Conservation (phyloP, 2,888 invertebrate genomes). For the Lithophane semibrunnea region DNA sequence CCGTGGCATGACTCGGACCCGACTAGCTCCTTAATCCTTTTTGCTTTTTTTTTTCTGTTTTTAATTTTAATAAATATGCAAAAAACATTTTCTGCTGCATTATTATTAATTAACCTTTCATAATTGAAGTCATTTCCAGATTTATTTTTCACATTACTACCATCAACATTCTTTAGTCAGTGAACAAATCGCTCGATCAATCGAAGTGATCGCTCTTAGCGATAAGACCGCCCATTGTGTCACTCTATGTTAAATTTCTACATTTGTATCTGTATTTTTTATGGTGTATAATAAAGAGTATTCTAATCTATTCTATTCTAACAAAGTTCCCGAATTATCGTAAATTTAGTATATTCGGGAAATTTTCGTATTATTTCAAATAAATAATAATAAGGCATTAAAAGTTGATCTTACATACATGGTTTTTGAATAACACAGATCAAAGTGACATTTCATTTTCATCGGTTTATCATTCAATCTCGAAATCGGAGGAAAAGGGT, state of each 20-base stretch:
- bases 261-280: no score
- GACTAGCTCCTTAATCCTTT: background rate
- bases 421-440: background rate
- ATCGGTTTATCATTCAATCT: background rate
- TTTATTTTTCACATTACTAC: background rate
- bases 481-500: background rate
- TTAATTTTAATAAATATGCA: constrained; percentile 22
- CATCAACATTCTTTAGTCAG: background rate
- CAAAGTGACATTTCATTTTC: background rate
- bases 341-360: no score
- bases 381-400: background rate
- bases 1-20: background rate
- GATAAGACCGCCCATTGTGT: no score
- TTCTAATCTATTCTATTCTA: no score
- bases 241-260: no score
- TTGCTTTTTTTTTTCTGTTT: constrained; percentile 3
- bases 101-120: background rate
- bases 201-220: no score
- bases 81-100: background rate
- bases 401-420: no score
- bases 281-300: no score
- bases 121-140: background rate
- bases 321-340: background rate
- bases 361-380: background rate
- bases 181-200: no score